Percentiles rank a stretch among this genome's conserved stretches.
phyloP scores from a whole-genome alignment of 2,797 vertebrate species.

The Luscinia luscinia region DNA sequence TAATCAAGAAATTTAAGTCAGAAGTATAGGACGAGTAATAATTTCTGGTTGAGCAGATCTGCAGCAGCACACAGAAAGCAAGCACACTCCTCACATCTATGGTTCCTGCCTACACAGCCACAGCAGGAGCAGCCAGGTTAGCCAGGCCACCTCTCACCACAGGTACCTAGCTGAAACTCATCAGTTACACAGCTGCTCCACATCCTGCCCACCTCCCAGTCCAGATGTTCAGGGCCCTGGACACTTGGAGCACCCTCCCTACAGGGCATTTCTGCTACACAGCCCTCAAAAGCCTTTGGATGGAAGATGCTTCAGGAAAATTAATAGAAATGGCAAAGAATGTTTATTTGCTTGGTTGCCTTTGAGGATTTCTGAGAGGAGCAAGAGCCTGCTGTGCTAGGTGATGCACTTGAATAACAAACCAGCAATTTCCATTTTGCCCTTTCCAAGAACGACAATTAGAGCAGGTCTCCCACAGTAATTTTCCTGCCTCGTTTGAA shows the following conservation, averaged over 20 bases:
- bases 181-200: neutral
- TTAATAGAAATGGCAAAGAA: neutral
- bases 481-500: neutral
- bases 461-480: neutral
- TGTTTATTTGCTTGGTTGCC: neutral
- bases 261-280: neutral
- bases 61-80: neutral
- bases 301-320: neutral
- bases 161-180: neutral
- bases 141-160: neutral
- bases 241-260: neutral
- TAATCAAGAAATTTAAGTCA: neutral
- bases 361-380: neutral
- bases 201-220: neutral
- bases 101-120: neutral
- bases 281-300: neutral
- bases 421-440: conserved; percentile 29
- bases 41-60: fast-evolving
- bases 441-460: neutral
- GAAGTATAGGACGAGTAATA: neutral
- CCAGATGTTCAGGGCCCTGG: neutral
- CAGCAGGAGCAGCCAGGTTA: neutral
- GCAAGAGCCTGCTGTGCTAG: neutral
- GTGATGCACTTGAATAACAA: neutral
- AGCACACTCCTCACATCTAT: neutral